Evolutionary conservation across 2,113 vertebrate species (phyloP).

Genomic region (Hippocampus abdominalis): DNA sequence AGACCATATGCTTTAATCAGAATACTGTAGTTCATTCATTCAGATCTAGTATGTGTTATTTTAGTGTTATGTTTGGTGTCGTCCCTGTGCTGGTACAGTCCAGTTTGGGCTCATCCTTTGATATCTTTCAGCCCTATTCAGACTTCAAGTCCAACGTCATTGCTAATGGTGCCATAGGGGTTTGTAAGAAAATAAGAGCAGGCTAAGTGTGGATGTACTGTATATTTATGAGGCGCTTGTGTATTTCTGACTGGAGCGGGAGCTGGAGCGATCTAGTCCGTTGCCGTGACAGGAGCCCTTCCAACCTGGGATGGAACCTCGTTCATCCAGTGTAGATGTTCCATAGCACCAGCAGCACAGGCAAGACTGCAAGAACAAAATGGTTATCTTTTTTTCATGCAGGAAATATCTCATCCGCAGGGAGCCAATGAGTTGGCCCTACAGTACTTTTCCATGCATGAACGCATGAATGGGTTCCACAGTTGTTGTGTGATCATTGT

Average conservation of each 20-base stretch:
- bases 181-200: slow-evolving; percentile 16
- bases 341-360: slow-evolving; percentile 91
- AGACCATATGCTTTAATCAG: not conserved
- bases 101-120: slow-evolving; percentile 10
- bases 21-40: not conserved
- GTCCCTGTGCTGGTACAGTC: slow-evolving; percentile 16
- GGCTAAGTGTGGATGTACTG: not conserved
- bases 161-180: slow-evolving; percentile 6
- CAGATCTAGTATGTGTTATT: too few species aligned
- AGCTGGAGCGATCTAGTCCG: slow-evolving; percentile 82
- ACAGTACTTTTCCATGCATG: not conserved
- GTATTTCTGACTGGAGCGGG: slow-evolving; percentile 83
- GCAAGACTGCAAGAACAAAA: slow-evolving; percentile 75
- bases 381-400: not conserved
- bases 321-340: slow-evolving; percentile 72
- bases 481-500: not conserved
- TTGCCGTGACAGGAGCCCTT: slow-evolving; percentile 81
- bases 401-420: not conserved
- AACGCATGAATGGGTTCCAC: not conserved
- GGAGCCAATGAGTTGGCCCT: not conserved
- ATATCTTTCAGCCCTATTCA: slow-evolving; percentile 6
- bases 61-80: not conserved
- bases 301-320: slow-evolving; percentile 76
- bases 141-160: slow-evolving; percentile 12
- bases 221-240: slow-evolving; percentile 75